Evolutionary conservation across 2,113 vertebrate genomes (phyloP).

Genomic region (Lophura nycthemera): DNA sequence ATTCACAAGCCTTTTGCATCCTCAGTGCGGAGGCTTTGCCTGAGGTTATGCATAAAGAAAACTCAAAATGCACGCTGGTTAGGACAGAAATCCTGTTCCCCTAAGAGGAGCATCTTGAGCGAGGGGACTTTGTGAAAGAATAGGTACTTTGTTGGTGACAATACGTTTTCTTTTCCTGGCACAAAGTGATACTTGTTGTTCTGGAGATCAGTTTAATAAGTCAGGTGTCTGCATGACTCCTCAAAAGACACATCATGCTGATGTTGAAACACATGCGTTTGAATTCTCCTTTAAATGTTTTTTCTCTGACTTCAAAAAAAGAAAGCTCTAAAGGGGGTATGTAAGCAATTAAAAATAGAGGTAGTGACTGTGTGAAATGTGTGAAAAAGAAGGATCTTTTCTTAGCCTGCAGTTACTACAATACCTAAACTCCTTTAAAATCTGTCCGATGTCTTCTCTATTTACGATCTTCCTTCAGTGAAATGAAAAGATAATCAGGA

Average conservation of each 20-base stretch:
- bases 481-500: not conserved
- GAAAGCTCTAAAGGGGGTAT: not conserved
- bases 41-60: not conserved
- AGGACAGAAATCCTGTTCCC: not conserved
- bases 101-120: not conserved
- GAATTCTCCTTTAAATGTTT: not conserved
- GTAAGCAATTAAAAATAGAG: not conserved
- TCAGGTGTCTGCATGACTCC: not conserved
- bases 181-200: not conserved
- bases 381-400: not conserved
- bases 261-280: not conserved
- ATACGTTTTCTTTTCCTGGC: not conserved
- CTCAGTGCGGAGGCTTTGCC: not conserved
- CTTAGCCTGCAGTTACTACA: not conserved
- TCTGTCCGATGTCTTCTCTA: not conserved
- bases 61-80: rapidly evolving
- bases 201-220: not conserved
- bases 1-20: not conserved
- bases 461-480: not conserved
- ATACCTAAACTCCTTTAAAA: slow-evolving; percentile 14
- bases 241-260: not conserved
- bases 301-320: not conserved
- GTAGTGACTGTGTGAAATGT: not conserved
- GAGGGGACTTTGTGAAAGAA: not conserved
- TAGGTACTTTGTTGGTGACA: not conserved